Evolutionary conservation across 2,888 invertebrate species (phyloP).

Genomic region (Plebejus melissa): DNA sequence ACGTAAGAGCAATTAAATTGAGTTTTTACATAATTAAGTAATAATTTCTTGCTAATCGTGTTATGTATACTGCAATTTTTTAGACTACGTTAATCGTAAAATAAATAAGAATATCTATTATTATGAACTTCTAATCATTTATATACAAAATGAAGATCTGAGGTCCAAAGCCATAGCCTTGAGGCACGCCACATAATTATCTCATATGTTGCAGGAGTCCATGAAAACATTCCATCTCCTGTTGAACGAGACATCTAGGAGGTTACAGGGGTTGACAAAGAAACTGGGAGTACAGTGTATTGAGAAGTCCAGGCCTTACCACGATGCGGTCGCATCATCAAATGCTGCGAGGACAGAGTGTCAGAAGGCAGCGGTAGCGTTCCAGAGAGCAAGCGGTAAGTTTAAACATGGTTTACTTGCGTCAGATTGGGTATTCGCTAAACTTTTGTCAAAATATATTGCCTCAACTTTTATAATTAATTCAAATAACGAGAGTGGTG

Average conservation of each 20-base stretch:
- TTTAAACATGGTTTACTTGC: background rate
- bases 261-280: slow-evolving; percentile 88
- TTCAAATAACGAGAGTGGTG: background rate
- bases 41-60: too few species aligned
- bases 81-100: too few species aligned
- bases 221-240: slow-evolving; percentile 94
- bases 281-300: slow-evolving; percentile 89
- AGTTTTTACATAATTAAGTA: background rate
- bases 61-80: too few species aligned
- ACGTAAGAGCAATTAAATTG: background rate
- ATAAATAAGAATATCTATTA: too few species aligned
- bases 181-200: background rate
- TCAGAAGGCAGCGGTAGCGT: slow-evolving; percentile 93
- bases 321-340: slow-evolving; percentile 89
- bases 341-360: slow-evolving; percentile 89
- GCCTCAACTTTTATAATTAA: background rate
- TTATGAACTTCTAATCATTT: background rate
- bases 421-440: background rate
- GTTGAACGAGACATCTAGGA: slow-evolving; percentile 89
- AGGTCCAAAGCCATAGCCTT: background rate
- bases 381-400: slow-evolving; percentile 92
- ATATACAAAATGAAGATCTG: background rate
- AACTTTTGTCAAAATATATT: too few species aligned
- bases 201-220: slow-evolving; percentile 83
- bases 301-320: slow-evolving; percentile 93